Evolutionary conservation across 2,797 vertebrate genomes (phyloP).

Genomic region (Trichosurus vulpecula): DNA sequence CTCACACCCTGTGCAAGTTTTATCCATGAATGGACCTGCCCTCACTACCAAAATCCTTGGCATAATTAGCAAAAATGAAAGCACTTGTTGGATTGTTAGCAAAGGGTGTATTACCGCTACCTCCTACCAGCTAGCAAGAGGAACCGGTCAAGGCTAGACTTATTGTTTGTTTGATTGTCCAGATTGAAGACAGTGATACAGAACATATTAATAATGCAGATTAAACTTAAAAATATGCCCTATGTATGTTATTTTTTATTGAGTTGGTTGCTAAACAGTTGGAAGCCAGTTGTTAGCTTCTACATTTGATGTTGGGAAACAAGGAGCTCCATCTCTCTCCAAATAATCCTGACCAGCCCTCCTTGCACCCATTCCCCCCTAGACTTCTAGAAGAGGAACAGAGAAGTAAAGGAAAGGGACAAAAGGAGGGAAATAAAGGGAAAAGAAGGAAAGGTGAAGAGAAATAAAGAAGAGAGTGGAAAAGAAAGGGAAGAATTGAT

Average conservation of each 20-base stretch:
- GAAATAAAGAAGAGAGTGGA: neutral
- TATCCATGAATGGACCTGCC: neutral
- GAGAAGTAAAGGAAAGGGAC: too few relatives aligned
- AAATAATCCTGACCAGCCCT: neutral
- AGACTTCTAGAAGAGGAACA: slow-evolving; percentile 36
- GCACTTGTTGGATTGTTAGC: neutral
- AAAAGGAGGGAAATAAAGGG: too few relatives aligned
- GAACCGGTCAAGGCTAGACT: neutral
- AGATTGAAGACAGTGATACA: neutral
- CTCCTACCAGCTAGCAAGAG: neutral
- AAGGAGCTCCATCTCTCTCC: neutral
- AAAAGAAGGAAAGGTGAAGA: neutral
- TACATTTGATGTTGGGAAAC: neutral
- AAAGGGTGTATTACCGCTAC: neutral
- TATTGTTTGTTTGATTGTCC: neutral
- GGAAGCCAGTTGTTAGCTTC: neutral
- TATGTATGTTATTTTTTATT: neutral
- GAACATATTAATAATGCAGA: neutral
- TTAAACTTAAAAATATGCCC: neutral
- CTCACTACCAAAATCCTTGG: neutral
- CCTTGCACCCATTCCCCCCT: neutral
- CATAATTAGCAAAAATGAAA: neutral
- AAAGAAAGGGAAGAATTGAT: neutral
- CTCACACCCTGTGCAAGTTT: neutral
- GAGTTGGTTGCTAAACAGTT: neutral